phyloP scores from a whole-genome alignment of 1,140 invertebrate genomes.

The Hypsibius dujardini region DNA sequence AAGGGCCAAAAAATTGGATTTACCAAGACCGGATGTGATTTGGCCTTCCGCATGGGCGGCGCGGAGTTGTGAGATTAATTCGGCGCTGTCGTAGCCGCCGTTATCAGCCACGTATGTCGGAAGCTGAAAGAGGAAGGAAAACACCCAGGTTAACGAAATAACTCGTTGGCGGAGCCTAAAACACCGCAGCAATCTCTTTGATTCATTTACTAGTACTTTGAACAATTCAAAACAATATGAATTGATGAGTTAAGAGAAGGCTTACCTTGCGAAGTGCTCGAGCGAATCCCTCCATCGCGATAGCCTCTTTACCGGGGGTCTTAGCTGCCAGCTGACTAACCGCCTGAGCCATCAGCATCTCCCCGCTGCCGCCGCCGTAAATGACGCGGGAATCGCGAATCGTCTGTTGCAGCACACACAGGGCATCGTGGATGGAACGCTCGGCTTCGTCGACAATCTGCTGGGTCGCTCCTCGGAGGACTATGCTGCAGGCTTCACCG shows the following conservation, averaged over 20 bases:
- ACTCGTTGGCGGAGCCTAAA: too few relatives aligned
- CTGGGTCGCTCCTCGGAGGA: constrained; percentile 93
- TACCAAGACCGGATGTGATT: constrained; percentile 62
- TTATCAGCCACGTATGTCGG: constrained; percentile 95
- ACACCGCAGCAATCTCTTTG: too few relatives aligned
- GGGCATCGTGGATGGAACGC: constrained; percentile 86
- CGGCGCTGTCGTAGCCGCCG: constrained; percentile 90
- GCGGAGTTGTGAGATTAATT: constrained; percentile 69
- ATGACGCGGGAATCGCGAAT: constrained; percentile 78
- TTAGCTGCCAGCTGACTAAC: constrained; percentile 61
- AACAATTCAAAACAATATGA: too few relatives aligned
- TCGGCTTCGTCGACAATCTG: constrained; percentile 98
- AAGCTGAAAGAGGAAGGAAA: constrained; percentile 42
- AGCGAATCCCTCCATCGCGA: constrained; percentile 91
- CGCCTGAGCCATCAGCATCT: constrained; percentile 89
- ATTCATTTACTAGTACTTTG: too few relatives aligned
- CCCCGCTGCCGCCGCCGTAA: constrained; percentile 76
- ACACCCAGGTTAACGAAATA: neutral
- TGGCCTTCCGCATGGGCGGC: constrained; percentile 67
- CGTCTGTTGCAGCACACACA: constrained; percentile 88
- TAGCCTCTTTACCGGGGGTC: constrained; percentile 88
- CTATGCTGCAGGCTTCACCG: constrained; percentile 89
- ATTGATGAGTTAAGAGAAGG: neutral
- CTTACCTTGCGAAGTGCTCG: constrained; percentile 47
- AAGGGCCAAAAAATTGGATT: constrained; percentile 25